Evolutionary conservation across 2,113 vertebrate species (phyloP).

Genomic region (Paedocypris sp.): DNA sequence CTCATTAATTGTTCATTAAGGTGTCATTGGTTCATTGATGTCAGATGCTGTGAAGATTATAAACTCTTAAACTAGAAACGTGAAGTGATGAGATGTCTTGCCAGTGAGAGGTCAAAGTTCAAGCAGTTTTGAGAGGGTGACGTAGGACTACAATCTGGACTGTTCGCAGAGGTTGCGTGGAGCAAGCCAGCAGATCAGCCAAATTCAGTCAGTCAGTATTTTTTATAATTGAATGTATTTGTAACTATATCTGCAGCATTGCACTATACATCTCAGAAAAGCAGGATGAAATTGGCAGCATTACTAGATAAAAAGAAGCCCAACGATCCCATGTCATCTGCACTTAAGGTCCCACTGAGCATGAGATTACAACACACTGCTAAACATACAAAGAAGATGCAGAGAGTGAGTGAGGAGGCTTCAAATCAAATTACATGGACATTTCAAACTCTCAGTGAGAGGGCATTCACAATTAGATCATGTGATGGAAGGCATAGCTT

Average conservation of each 20-base stretch:
- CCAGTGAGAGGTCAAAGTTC: too few species aligned
- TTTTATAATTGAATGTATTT: too few species aligned
- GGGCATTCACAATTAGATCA: slow-evolving; percentile 66
- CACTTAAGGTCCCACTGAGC: slow-evolving; percentile 30
- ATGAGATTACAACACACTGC: slow-evolving; percentile 49
- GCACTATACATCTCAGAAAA: not conserved
- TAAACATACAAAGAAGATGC: slow-evolving; percentile 49
- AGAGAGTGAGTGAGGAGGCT: slow-evolving; percentile 47
- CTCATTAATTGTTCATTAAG: too few species aligned
- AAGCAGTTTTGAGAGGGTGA: too few species aligned
- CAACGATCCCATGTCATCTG: slow-evolving; percentile 23
- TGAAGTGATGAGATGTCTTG: too few species aligned
- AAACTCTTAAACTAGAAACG: too few species aligned
- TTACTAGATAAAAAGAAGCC: slow-evolving; percentile 22
- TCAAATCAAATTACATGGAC: slow-evolving; percentile 70
- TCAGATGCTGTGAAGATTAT: too few species aligned
- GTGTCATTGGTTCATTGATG: too few species aligned
- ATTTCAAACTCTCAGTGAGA: slow-evolving; percentile 65
- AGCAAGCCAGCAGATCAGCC: too few species aligned
- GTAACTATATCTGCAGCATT: not conserved
- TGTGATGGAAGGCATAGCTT: slow-evolving; percentile 64
- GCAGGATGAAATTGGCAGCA: not conserved
- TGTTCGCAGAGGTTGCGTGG: too few species aligned
- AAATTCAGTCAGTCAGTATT: too few species aligned
- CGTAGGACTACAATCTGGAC: too few species aligned